Conservation (phyloP, 1,140 invertebrate genomes). For the Microplitis mediator region DNA sequence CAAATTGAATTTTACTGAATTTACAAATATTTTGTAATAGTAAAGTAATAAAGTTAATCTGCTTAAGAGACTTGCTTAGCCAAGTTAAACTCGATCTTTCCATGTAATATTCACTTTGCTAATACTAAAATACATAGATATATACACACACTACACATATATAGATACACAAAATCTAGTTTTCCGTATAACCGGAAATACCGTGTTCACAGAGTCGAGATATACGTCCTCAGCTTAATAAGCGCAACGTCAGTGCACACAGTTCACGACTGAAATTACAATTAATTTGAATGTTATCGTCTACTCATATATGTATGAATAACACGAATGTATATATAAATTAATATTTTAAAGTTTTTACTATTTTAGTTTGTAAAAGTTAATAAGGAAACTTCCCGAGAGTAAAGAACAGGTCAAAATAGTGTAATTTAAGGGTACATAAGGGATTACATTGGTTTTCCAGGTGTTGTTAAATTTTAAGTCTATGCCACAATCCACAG, state of each 20-base stretch:
- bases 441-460: conserved; percentile 34
- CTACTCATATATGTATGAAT: not conserved
- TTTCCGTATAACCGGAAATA: not conserved
- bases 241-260: conserved; percentile 6
- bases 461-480: conserved; percentile 42
- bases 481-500: conserved; percentile 8
- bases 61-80: not conserved
- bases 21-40: no score
- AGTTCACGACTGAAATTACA: not conserved
- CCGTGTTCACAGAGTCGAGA: not conserved
- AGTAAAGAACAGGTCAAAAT: not conserved
- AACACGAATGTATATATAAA: not conserved
- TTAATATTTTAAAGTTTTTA: not conserved
- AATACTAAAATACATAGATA: not conserved
- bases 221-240: conserved; percentile 15
- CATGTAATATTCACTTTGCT: not conserved
- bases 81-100: not conserved
- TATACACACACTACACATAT: not conserved
- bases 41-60: not conserved
- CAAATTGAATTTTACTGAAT: no score
- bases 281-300: not conserved
- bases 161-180: not conserved
- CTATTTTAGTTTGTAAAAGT: not conserved
- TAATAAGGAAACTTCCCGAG: not conserved
- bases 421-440: conserved; percentile 37